Percentiles rank a stretch among this genome's conserved stretches.
Conservation (phyloP, 2,888 invertebrate genomes). For the Flabesymbios commensalis region DNA sequence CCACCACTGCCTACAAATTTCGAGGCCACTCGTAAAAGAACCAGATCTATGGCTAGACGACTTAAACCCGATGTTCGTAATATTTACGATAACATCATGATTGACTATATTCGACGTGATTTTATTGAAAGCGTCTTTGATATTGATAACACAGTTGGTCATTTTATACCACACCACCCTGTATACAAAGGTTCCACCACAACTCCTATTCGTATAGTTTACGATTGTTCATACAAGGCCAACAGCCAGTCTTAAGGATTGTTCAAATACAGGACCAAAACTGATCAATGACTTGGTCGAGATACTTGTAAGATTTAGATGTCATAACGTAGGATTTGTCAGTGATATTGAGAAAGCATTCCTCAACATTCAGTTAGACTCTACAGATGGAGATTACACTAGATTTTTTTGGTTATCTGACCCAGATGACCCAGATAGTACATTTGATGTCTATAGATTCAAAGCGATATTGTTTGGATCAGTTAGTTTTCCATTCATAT, state of each 20-base stretch:
- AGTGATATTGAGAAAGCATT: constrained; percentile 11
- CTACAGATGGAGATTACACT: neutral
- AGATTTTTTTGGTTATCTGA: constrained; percentile 7
- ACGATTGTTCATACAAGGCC: neutral
- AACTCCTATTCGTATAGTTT: constrained; percentile 4
- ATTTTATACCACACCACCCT: neutral
- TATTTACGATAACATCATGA: constrained; percentile 1
- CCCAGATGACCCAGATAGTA: neutral
- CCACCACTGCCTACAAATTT: neutral
- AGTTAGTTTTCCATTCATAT: constrained; percentile 2
- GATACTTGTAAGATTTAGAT: neutral
- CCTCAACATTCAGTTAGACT: neutral
- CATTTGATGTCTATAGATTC: neutral
- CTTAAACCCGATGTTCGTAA: neutral
- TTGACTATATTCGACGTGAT: neutral
- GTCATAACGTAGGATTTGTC: neutral
- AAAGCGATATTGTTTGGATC: constrained; percentile 2
- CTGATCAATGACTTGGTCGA: neutral
- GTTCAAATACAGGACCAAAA: neutral
- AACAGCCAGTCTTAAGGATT: constrained; percentile 1
- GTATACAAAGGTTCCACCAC: constrained; percentile 1
- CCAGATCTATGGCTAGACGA: neutral
- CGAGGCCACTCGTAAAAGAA: neutral
- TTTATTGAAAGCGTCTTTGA: neutral
- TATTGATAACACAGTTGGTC: neutral